Percentiles rank a stretch among this genome's conserved stretches.
phyloP scores from a whole-genome alignment of 2,113 vertebrate genomes.

The Gopherus flavomarginatus region DNA sequence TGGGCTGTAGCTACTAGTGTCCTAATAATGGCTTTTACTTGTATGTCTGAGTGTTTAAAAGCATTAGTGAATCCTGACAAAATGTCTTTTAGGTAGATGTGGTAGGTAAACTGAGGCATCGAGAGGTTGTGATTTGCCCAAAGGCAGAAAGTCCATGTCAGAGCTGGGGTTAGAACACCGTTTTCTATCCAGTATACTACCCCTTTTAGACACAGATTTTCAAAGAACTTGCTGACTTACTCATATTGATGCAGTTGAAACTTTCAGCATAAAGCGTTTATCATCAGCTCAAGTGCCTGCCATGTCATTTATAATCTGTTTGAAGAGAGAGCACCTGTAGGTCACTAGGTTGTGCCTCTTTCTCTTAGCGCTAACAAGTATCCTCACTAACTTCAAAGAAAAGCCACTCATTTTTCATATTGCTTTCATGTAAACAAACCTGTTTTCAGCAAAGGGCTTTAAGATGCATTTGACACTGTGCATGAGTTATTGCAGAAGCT shows the following conservation, averaged over 20 bases:
- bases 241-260: neutral
- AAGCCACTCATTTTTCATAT: neutral
- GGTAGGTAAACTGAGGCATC: neutral
- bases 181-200: neutral
- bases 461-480: neutral
- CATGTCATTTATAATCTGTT: neutral
- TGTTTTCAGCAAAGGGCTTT: neutral
- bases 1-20: neutral
- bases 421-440: neutral
- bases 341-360: neutral
- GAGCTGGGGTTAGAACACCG: neutral
- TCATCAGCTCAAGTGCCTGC: neutral
- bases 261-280: neutral
- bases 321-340: neutral
- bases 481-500: neutral
- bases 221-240: neutral
- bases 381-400: neutral
- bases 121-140: neutral
- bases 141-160: neutral
- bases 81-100: neutral
- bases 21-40: rapidly evolving
- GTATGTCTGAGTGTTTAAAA: neutral
- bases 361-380: neutral
- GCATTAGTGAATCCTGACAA: neutral
- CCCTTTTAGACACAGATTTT: neutral